Evolutionary conservation across 2,888 invertebrate genomes (phyloP), one percentile per base, ranked within the genome.

Genomic region (Asteroscopus sphinx): DNA sequence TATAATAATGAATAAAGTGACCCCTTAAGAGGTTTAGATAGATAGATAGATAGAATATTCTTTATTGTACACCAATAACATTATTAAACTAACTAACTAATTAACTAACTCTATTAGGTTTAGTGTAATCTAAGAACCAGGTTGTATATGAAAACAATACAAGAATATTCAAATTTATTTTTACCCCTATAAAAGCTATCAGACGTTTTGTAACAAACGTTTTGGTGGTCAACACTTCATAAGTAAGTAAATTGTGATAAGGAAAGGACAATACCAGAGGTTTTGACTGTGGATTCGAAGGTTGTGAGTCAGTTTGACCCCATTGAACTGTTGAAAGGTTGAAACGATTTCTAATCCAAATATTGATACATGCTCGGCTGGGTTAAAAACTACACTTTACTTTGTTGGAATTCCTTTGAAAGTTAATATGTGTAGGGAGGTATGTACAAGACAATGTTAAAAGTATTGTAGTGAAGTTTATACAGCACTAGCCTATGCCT

Each of bases 341-440:
- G 32, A 36, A 30, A 56, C 47, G 49, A 62, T 66, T 62, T 30
- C 25, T 13, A 56, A 45, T 8, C 52, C 57, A 69, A 66, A 69
- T 69, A 69, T 66, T 64, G 40, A 64, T 32, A 47, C 47, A 57
- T 48, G 33, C 44, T 32, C 11, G 44, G 21, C 37, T 6, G 28
- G 36, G 63, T 45, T 69, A 63, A 41, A 57, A 56, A 33, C 51
- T 48, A 42, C 33, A 37, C 48, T 62, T 56, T 56, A 15, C 42
- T 44, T 47, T 48, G 28, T 11, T 44, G 26, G 3, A 25, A 28
- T 17, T 33, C 46, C 42, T 42, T 36, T 41, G 13, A 41, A 13
- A 40, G 36, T 40, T 51, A 35, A 46, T 16, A 12, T n/a, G 11
- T 26, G 26, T 37, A 28, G 37, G 4, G 33, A 44, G 13, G 33